Conservation (phyloP, 2,797 vertebrate genomes). For the Eleutherodactylus coqui region DNA sequence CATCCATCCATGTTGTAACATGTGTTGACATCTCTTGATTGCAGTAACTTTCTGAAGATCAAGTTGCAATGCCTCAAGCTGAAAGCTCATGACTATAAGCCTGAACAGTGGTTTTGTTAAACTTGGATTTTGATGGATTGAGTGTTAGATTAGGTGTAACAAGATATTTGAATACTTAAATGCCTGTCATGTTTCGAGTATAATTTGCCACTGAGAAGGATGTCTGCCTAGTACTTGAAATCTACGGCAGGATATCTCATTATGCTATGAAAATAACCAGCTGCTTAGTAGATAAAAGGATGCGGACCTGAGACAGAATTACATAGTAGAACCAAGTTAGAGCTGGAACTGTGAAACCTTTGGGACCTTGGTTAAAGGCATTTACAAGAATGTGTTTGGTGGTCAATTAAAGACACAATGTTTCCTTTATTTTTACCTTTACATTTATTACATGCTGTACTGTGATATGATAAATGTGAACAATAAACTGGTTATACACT, state of each 20-base stretch:
- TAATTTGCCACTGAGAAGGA: conserved; percentile 14
- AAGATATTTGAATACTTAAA: conserved; percentile 33
- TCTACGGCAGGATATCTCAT: neutral
- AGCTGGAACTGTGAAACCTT: neutral
- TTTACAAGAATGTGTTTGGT: neutral
- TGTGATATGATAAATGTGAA: too few species aligned
- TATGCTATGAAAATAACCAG: neutral
- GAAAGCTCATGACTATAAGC: neutral
- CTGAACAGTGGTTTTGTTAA: conserved; percentile 15
- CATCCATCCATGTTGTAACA: conserved; percentile 28
- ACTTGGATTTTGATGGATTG: conserved; percentile 29
- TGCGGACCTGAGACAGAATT: neutral
- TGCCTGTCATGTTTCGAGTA: conserved; percentile 10
- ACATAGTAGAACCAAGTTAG: neutral
- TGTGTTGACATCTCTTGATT: conserved; percentile 39
- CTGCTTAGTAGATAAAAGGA: conserved; percentile 12
- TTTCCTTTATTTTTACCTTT: too few species aligned
- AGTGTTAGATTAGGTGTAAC: conserved; percentile 28
- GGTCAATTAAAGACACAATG: too few species aligned
- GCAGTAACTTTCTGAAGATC: neutral
- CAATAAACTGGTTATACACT: too few species aligned
- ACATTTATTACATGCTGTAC: too few species aligned
- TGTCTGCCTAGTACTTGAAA: neutral
- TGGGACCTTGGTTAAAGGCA: too few species aligned
- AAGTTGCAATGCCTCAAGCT: conserved; percentile 4